phyloP scores from a whole-genome alignment of 2,797 vertebrate species.

The Neomorphus geoffroyi region DNA sequence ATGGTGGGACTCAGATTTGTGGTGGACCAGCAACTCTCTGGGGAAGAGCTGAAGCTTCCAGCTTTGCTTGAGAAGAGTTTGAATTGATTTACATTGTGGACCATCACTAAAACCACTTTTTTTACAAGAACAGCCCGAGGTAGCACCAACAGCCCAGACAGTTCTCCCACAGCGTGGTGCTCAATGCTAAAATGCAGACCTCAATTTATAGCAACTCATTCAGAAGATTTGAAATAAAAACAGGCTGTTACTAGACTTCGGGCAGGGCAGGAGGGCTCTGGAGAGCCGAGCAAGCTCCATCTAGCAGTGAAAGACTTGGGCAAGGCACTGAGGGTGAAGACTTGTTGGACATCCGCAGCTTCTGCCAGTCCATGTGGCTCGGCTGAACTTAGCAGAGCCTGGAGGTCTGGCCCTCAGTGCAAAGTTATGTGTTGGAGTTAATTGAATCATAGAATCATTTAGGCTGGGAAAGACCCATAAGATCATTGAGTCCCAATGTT shows the following conservation, averaged over 20 bases:
- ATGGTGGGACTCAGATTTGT: background rate
- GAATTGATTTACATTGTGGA: background rate
- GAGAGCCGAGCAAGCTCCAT: background rate
- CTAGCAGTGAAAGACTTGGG: background rate
- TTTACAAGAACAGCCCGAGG: background rate
- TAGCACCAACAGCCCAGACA: background rate
- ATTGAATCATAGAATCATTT: background rate
- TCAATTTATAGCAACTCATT: background rate
- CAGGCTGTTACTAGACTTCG: background rate
- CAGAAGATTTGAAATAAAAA: background rate
- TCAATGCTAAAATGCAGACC: background rate
- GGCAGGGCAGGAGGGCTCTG: background rate
- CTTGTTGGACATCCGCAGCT: background rate
- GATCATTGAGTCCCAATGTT: too few species aligned
- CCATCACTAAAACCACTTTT: background rate
- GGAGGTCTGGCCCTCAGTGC: background rate
- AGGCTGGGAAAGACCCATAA: too few species aligned
- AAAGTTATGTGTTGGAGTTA: background rate
- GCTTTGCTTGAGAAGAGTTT: background rate
- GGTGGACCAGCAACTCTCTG: background rate
- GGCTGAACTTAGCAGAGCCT: background rate
- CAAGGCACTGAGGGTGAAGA: background rate
- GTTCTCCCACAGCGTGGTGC: rapidly evolving
- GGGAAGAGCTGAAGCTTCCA: background rate
- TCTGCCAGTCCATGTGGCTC: background rate